Base-by-base conservation (phyloP, 2,113 vertebrate genomes). In the Hyperoodon ampullatus region DNA sequence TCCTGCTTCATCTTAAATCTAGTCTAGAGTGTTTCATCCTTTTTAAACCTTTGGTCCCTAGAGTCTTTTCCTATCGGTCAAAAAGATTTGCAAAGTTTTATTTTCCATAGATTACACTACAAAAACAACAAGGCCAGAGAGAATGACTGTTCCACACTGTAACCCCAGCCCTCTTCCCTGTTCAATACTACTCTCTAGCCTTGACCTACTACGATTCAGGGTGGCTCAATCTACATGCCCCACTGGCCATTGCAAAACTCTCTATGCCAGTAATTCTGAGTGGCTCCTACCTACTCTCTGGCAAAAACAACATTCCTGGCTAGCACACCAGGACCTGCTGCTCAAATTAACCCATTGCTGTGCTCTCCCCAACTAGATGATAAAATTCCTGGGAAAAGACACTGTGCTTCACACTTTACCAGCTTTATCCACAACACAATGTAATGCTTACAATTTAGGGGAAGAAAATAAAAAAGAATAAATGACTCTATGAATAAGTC, bases 1-100 rank as follows among this genome's bases (percentile, higher is more conserved):
- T 50, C 21, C 65, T 94, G 21, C 26, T 23, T 82, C 90, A 97
- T 77, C 53, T 33, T 75, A 26, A 95, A 87, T 90, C 30, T 63
- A 93, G 33, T 55, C 87, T 35, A 61, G 10, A 66, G 18, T 10
- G 74, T 92, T 77, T 83, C 44, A 94, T 63, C 42, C 84, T 88
- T 82, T 82, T 58, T 39, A 78, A 95, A 75, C 14, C 4, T 71
- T 71, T 78, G 33, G 13, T 80, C 12, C 39, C 16, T 60, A 53
- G 19, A 93, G 55, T 55, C 53, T 90, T 55, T 89, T 33, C 60
- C 61, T 47, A 81, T 15, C 30, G 39, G 21, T 60, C 71, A 96
- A 91, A 87, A 74, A 82, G 12, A 66, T 6, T 19, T 18, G 11
- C 12, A 53, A 24, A 88, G 9, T 61, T 70, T 70, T 70, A 78